A percentile compares a stretch with the other conserved stretches of the same genome.
Evolutionary conservation across 2,888 invertebrate genomes (phyloP).

Genomic region (Sphaerophoria taeniata): DNA sequence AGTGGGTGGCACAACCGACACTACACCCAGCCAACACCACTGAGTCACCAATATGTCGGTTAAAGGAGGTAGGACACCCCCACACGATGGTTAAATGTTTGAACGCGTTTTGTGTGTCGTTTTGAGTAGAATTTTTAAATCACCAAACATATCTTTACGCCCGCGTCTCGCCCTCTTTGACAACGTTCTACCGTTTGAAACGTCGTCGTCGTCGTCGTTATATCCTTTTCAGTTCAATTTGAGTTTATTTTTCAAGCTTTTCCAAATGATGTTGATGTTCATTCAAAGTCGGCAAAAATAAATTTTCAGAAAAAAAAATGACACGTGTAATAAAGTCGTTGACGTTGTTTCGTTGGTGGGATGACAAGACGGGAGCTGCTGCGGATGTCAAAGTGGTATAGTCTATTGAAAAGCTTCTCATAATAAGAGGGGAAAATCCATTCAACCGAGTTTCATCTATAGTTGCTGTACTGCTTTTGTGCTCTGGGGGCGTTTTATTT

Average conservation of each 20-base stretch:
- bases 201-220: neutral
- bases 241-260: conserved; percentile 25
- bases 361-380: neutral
- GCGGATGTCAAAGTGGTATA: neutral
- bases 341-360: conserved; percentile 2
- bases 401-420: neutral
- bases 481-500: neutral
- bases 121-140: conserved; percentile 12
- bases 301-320: conserved; percentile 56
- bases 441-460: conserved; percentile 1
- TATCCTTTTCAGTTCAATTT: conserved; percentile 34
- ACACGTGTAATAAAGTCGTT: conserved; percentile 59
- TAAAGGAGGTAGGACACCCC: conserved; percentile 16
- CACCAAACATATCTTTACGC: conserved; percentile 31
- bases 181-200: too few species aligned
- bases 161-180: neutral
- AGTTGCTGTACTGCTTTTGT: conserved; percentile 1
- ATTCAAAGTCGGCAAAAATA: conserved; percentile 36
- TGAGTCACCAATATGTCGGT: neutral
- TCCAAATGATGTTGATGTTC: conserved; percentile 19
- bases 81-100: conserved; percentile 49
- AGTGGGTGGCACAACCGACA: conserved; percentile 19
- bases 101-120: conserved; percentile 30
- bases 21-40: neutral
- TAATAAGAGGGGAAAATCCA: conserved; percentile 16